Evolutionary conservation across 2,113 vertebrate genomes (phyloP).

Genomic region (Grantiella picta): DNA sequence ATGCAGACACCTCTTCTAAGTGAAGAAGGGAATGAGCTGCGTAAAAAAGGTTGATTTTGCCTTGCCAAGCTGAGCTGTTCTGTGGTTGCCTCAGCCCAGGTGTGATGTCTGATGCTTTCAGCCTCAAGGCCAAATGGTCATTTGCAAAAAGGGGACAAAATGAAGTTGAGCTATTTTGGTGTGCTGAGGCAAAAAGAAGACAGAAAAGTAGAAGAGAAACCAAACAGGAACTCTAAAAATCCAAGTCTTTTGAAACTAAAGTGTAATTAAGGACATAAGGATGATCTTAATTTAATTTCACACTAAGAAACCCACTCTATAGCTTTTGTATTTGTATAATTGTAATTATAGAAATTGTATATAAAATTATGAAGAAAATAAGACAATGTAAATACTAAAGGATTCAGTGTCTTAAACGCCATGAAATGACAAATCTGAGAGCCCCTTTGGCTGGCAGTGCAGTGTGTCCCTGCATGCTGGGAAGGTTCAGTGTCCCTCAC

Average conservation of each 20-base stretch:
- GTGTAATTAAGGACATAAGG: not conserved
- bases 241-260: not conserved
- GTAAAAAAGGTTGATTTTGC: not conserved
- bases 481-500: not conserved
- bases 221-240: not conserved
- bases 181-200: not conserved
- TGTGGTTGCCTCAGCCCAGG: not conserved
- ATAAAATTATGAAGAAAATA: not conserved
- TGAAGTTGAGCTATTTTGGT: not conserved
- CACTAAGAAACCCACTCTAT: not conserved
- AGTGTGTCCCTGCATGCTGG: not conserved
- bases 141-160: not conserved
- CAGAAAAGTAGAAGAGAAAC: not conserved
- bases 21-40: not conserved
- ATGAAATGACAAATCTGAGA: not conserved
- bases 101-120: not conserved
- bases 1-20: not conserved
- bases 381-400: not conserved
- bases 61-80: not conserved
- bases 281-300: not conserved
- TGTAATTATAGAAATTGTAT: not conserved
- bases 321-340: not conserved
- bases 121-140: not conserved
- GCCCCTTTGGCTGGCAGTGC: not conserved
- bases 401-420: not conserved